Evolutionary conservation across 2,888 invertebrate species (phyloP), one percentile per base, ranked within the genome.

Genomic region (Clusia tigrina): DNA sequence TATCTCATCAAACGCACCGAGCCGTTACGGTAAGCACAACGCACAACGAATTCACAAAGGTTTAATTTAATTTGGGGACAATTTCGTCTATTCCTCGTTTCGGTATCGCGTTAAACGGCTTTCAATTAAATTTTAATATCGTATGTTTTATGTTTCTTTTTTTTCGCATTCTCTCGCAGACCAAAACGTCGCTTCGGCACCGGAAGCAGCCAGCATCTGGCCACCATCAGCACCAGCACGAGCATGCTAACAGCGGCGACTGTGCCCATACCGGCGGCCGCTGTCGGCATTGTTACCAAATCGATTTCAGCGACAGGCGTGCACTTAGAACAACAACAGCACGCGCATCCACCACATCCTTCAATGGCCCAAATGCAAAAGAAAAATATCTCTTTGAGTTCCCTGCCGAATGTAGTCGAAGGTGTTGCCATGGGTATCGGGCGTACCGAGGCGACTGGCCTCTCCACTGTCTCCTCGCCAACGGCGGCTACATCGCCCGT

Each of bases 1-100:
- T 98, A 90, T 85, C 87, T 98, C 64, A 93, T 98, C 70, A 92
- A 91, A 79, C 89, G 90, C 73, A 88, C 89, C 1, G 94, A 94
- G 72, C 94, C 93, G 1, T 87, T 91, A 72, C 85, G 88, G 85
- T 83, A 70, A 69, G 74, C 63, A 51, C 20, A 10, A n/a, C 42
- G n/a, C n/a, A 17, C 42, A n/a, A 42, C 3, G n/a, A 5, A 42
- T 5, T 42, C 32, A 12, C 32, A 32, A 32, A 32, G 12, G 32
- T 32, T 32, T 12, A 32, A 32, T 32, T 32, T 32, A 32, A 32
- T 32, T 32, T 6, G 12, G 6, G 32, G 32, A 32, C 6, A 32
- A 32, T 32, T 15, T 3, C 42, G n/a, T n/a, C 42, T n/a, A 42
- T 42, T 42, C n/a, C n/a, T 15, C 12, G n/a, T n/a, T 42, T 42